phyloP scores from a whole-genome alignment of 2,113 vertebrate species.

The Lepus americanus region DNA sequence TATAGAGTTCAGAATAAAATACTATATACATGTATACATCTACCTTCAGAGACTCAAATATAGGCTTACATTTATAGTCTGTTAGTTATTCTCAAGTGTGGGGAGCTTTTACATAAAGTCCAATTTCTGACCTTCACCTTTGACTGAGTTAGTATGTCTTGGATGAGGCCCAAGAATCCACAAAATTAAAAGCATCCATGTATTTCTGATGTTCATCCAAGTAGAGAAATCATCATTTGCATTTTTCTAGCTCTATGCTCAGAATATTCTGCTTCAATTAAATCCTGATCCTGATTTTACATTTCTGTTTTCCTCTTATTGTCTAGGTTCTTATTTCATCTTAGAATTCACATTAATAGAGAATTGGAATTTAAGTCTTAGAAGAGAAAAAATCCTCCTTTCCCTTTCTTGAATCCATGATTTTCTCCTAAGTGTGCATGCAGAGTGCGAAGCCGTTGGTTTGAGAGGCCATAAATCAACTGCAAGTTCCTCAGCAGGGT shows the following conservation, averaged over 20 bases:
- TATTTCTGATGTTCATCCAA: background rate
- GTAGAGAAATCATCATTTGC: background rate
- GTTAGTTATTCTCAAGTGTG: background rate
- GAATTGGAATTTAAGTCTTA: constrained; percentile 43
- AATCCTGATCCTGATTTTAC: background rate
- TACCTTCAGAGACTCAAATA: background rate
- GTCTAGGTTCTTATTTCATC: background rate
- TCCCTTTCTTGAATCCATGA: background rate
- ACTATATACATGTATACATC: background rate
- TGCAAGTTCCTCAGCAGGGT: constrained; percentile 77
- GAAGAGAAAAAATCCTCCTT: background rate
- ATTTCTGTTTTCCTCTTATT: background rate
- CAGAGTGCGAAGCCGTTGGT: background rate
- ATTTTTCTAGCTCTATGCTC: constrained; percentile 3
- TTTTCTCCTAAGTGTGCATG: constrained; percentile 9
- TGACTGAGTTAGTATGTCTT: background rate
- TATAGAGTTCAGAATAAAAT: background rate
- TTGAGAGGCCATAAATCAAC: constrained; percentile 80
- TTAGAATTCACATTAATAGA: background rate
- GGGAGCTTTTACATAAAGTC: background rate
- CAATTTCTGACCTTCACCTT: background rate
- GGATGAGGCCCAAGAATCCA: background rate
- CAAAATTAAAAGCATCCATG: background rate
- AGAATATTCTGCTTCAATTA: background rate
- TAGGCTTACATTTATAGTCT: background rate